Percentiles rank a stretch among this genome's conserved stretches.
These are phyloP conservation scores for Hypomecis punctinalis DNA, from an alignment of 2,888 invertebrate species.

Conservation along the genomic window DNA sequence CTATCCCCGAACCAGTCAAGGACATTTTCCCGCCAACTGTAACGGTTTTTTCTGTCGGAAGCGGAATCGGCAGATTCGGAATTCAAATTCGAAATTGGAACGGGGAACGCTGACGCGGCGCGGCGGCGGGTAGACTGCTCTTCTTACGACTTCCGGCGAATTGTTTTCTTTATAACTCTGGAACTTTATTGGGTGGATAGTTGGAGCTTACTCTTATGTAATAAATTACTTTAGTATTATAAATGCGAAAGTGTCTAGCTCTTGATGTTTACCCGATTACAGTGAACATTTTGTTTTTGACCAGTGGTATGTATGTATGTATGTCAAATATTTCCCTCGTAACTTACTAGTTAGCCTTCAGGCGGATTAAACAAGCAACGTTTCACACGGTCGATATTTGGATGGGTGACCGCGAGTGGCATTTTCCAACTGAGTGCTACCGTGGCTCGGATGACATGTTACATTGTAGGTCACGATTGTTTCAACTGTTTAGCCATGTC, in stretches of 20 bases:
- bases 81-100: conserved; percentile 68
- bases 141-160: conserved; percentile 36
- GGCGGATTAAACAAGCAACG: too few relatives aligned
- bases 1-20: conserved; percentile 8
- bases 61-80: conserved; percentile 53
- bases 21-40: conserved; percentile 28
- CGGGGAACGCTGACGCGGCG: conserved; percentile 52
- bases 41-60: conserved; percentile 41
- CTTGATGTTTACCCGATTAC: not conserved
- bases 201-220: conserved; percentile 9
- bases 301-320: too few relatives aligned
- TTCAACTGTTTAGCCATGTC: too few relatives aligned
- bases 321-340: too few relatives aligned
- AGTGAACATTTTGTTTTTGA: too few relatives aligned
- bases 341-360: too few relatives aligned
- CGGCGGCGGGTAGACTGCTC: conserved; percentile 36
- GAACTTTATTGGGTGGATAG: conserved; percentile 25
- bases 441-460: too few relatives aligned
- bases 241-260: conserved; percentile 1
- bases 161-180: conserved; percentile 36
- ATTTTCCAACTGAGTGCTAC: too few relatives aligned
- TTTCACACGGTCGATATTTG: too few relatives aligned
- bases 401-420: too few relatives aligned
- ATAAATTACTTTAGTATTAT: conserved; percentile 3
- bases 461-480: too few relatives aligned